Conservation (phyloP, 2,797 vertebrate species). For the Mus minutoides region DNA sequence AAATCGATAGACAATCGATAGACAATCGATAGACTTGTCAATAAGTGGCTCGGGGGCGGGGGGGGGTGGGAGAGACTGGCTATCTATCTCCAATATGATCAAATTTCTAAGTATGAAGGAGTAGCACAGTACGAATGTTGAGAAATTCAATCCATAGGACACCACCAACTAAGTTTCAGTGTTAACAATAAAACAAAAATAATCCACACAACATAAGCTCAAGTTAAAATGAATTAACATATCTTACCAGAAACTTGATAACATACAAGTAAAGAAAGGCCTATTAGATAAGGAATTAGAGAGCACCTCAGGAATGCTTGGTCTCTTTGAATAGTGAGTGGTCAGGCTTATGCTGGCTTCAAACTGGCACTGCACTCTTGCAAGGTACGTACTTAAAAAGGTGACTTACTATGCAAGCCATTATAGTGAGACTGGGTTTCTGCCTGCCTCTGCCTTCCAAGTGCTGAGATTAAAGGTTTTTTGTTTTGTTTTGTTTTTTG, state of each 20-base stretch:
- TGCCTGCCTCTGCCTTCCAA: too few relatives aligned
- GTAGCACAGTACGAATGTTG: neutral
- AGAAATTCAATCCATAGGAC: neutral
- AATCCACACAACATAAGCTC: neutral
- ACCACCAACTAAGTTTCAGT: neutral
- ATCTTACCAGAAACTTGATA: neutral
- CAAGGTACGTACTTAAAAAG: neutral
- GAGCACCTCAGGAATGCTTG: neutral
- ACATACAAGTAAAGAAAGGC: neutral
- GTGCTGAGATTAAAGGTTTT: too few relatives aligned
- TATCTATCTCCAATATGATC: neutral
- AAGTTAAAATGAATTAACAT: neutral
- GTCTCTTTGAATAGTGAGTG: neutral
- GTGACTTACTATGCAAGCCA: neutral
- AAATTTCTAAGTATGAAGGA: neutral
- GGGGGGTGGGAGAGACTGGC: too few relatives aligned
- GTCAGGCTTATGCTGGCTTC: neutral
- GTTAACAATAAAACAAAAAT: constrained; percentile 34
- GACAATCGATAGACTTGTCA: rapidly evolving
- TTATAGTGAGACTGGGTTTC: too few relatives aligned
- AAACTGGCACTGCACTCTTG: neutral
- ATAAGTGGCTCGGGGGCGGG: too few relatives aligned
- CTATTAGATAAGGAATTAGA: neutral
- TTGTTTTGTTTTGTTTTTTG: too few relatives aligned
- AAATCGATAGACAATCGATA: too few relatives aligned